Conservation (phyloP, 2,113 vertebrate species). For the Erythrolamprus reginae region DNA sequence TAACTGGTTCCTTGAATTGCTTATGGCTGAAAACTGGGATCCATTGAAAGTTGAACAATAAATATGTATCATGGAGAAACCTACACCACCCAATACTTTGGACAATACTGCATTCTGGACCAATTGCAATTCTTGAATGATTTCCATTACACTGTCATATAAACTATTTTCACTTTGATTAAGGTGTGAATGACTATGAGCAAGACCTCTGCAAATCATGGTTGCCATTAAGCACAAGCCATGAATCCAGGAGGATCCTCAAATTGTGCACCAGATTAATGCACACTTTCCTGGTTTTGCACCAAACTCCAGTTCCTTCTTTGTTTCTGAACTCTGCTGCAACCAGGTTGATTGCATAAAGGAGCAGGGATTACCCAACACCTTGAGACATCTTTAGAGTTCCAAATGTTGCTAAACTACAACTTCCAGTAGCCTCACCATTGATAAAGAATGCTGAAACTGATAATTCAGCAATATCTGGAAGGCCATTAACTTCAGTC, state of each 20-base stretch:
- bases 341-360: too few relatives aligned
- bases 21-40: neutral
- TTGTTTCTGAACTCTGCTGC: too few relatives aligned
- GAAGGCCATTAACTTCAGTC: too few relatives aligned
- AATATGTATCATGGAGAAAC: neutral
- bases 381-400: too few relatives aligned
- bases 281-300: too few relatives aligned
- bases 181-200: neutral
- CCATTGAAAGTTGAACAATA: neutral
- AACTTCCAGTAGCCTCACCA: too few relatives aligned
- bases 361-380: too few relatives aligned
- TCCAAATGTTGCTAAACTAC: too few relatives aligned
- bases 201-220: neutral
- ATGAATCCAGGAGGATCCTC: neutral
- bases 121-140: neutral
- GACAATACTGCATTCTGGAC: neutral
- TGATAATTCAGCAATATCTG: too few relatives aligned
- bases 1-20: neutral
- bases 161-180: neutral
- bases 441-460: too few relatives aligned
- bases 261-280: neutral
- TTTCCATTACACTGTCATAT: neutral
- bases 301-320: too few relatives aligned
- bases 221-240: neutral
- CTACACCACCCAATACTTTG: neutral